Conservation (phyloP, 2,888 invertebrate species). For the Drosophila pullipes region DNA sequence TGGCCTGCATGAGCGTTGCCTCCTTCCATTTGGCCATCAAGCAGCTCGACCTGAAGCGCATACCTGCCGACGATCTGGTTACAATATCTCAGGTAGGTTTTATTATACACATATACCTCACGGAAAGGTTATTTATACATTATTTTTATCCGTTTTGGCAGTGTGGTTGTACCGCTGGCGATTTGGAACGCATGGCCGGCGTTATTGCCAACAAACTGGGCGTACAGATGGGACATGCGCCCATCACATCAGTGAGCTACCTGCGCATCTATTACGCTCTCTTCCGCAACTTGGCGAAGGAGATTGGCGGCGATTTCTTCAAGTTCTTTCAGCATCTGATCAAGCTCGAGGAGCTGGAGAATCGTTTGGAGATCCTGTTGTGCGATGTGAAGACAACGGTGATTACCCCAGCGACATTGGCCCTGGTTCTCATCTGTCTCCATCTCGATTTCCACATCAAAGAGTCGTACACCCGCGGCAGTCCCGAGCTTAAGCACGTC, state of each 20-base stretch:
- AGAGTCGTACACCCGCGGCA: constrained; percentile 85
- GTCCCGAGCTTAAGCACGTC: constrained; percentile 88
- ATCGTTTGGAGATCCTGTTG: constrained; percentile 90
- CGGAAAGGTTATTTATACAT: constrained; percentile 51
- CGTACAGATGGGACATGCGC: constrained; percentile 87
- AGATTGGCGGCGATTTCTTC: constrained; percentile 86
- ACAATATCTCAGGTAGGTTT: constrained; percentile 85
- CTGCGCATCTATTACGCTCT: constrained; percentile 89
- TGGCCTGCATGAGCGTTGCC: constrained; percentile 94
- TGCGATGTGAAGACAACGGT: constrained; percentile 92
- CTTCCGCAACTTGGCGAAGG: constrained; percentile 87
- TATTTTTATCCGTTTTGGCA: constrained; percentile 82
- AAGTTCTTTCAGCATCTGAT: constrained; percentile 87
- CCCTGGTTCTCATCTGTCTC: constrained; percentile 91
- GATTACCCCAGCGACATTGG: constrained; percentile 91
- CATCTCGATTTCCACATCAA: constrained; percentile 88
- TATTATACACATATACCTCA: neutral
- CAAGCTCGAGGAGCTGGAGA: constrained; percentile 88
- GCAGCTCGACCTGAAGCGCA: constrained; percentile 87
- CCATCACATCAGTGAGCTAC: constrained; percentile 89
- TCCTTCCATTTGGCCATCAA: constrained; percentile 93
- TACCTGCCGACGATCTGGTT: constrained; percentile 90
- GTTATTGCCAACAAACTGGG: constrained; percentile 92
- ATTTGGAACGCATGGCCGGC: constrained; percentile 94
- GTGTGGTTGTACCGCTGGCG: constrained; percentile 93